A percentile compares a stretch with the other conserved stretches of the same genome.
Evolutionary conservation across 2,888 invertebrate genomes (phyloP).

Genomic region (Machimus atricapillus): DNA sequence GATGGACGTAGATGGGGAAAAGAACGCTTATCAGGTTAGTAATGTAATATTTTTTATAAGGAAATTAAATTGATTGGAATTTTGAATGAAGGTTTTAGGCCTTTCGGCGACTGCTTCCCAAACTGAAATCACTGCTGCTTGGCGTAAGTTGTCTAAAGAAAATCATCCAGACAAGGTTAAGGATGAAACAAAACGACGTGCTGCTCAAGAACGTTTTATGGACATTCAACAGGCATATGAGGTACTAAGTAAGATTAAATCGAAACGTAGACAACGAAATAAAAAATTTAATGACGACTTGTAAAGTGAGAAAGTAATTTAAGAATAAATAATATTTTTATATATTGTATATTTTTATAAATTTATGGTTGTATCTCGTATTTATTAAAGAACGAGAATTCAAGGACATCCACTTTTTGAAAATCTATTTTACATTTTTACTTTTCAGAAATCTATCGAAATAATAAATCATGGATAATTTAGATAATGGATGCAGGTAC

Average conservation of each 20-base stretch:
- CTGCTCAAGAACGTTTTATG: conserved; percentile 87
- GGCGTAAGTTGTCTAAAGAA: conserved; percentile 82
- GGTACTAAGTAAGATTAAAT: conserved; percentile 82
- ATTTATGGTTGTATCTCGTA: neutral
- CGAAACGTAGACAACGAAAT: conserved; percentile 76
- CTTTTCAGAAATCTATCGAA: too few relatives aligned
- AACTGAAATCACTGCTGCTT: conserved; percentile 82
- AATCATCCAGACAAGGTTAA: conserved; percentile 93
- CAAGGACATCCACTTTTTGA: too few relatives aligned
- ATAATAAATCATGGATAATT: too few relatives aligned
- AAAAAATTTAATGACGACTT: conserved; percentile 69
- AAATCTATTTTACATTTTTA: too few relatives aligned
- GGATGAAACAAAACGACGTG: conserved; percentile 70
- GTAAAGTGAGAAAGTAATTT: conserved; percentile 17
- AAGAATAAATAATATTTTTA: neutral
- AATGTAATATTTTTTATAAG: neutral
- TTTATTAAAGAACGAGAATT: neutral
- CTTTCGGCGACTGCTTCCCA: conserved; percentile 82
- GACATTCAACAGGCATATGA: conserved; percentile 94
- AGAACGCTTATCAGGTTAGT: conserved; percentile 81
- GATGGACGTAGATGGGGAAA: conserved; percentile 89
- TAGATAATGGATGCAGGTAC: too few relatives aligned
- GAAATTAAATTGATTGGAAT: neutral
- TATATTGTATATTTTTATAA: neutral
- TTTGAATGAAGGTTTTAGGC: conserved; percentile 69